Conservation (phyloP, 1,140 invertebrate species). For the Calliopsis andreniformis region DNA sequence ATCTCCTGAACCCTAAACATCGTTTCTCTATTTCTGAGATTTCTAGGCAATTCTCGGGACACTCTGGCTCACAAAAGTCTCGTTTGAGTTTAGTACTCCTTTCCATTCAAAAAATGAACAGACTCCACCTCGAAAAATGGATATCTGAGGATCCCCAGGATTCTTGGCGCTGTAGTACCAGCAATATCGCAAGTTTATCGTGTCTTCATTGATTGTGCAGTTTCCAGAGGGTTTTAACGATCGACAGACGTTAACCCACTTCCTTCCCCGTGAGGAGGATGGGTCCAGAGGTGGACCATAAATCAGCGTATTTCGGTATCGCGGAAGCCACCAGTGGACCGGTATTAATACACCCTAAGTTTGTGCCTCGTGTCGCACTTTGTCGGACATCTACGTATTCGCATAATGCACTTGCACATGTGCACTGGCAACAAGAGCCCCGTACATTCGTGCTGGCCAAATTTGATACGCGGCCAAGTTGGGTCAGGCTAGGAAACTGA, state of each 20-base stretch:
- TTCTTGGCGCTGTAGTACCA: too few species aligned
- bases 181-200: not conserved
- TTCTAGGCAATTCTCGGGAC: too few species aligned
- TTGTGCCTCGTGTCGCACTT: constrained; percentile 45
- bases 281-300: constrained; percentile 60
- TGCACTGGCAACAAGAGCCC: constrained; percentile 13
- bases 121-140: too few species aligned
- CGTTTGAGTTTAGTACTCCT: too few species aligned
- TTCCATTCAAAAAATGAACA: too few species aligned
- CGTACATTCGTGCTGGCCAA: constrained; percentile 16
- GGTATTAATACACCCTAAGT: constrained; percentile 71
- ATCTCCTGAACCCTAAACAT: too few species aligned
- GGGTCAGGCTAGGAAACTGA: constrained; percentile 36
- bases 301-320: constrained; percentile 78
- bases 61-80: too few species aligned
- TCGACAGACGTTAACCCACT: constrained; percentile 73
- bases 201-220: too few species aligned
- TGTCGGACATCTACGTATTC: constrained; percentile 15
- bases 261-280: constrained; percentile 41
- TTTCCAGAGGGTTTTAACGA: constrained; percentile 44
- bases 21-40: too few species aligned
- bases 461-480: constrained; percentile 73
- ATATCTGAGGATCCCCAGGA: too few species aligned
- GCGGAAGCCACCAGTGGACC: constrained; percentile 73
- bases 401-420: constrained; percentile 26